Base-by-base conservation (phyloP, 2,888 invertebrate genomes). In the Drosophila yooni region DNA sequence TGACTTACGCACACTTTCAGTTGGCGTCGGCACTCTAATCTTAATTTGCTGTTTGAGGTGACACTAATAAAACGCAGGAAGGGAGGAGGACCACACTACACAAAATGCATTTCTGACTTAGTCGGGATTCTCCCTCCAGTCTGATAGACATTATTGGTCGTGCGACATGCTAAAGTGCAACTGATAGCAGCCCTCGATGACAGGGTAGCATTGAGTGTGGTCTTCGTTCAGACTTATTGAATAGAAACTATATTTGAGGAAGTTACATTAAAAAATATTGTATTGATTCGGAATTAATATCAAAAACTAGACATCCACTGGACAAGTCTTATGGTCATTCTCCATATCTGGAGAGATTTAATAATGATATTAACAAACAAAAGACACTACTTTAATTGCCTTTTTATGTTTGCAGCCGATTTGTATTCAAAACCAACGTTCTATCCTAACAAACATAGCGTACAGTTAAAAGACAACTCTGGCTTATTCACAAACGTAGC, bases 1-100 rank as follows among this genome's bases (percentile, higher is more conserved):
- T 54, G 64, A 48, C 65, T 61, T 52, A 53, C 48, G 40, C 70
- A 72, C 46, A 63, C 76, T 70, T 76, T 64, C 76, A 80, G 74
- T 83, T 79, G 77, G 74, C 76, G 81, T 64, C 81, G 63, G 71
- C 40, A 53, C 67, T 79, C 73, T 87, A 82, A 84, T 84, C 89
- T 84, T 70, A 79, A 82, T 82, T 76, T 56, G 76, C 66, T 88
- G 86, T 82, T 88, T 71, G 74, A 85, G 80, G 83, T 85, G 88
- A 85, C 83, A 88, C 76, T 82, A 84, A 84, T 87, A 79, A 84
- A 89, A 83, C 74, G 75, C 69, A 66, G 31, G 25, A 50, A 21
- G 10, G 29, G 21, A 52, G 25, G 25, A 36, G 52, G n/a, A 53
- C 10, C 21, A 36, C 31, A 46, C 36, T 46, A 50, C 46, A 59